Conservation (phyloP, 2,888 invertebrate genomes). For the Ophion ventricosus region DNA sequence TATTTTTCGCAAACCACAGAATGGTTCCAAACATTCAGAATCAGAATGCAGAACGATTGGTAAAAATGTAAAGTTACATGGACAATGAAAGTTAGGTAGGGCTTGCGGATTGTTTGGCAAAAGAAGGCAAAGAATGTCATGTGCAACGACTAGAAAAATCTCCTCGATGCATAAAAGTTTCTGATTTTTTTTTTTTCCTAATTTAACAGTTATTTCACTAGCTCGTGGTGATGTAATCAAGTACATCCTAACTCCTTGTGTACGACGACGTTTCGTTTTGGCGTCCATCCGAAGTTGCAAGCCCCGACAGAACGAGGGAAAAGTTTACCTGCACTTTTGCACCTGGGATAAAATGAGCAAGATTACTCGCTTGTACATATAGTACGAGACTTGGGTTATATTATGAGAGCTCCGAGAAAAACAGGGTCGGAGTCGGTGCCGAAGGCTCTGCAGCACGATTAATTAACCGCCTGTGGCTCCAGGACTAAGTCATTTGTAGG, state of each 20-base stretch:
- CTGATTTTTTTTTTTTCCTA: no score
- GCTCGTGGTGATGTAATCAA: no score
- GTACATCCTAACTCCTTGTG: neutral
- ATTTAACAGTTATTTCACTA: no score
- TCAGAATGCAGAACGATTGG: no score
- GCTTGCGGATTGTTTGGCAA: no score
- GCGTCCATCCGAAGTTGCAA: neutral
- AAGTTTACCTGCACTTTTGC: slow-evolving; percentile 1
- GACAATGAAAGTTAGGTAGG: no score
- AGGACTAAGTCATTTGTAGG: slow-evolving; percentile 67
- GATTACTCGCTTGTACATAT: neutral
- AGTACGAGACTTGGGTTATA: slow-evolving; percentile 27
- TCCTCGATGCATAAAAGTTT: no score
- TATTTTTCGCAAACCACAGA: no score
- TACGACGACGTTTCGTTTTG: neutral
- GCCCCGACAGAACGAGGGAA: slow-evolving; percentile 7
- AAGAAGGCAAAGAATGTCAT: no score
- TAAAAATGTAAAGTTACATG: no score
- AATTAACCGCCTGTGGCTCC: slow-evolving; percentile 75
- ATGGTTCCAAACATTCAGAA: no score
- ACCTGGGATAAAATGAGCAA: slow-evolving; percentile 9
- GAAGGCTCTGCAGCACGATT: slow-evolving; percentile 65
- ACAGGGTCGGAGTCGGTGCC: slow-evolving; percentile 25
- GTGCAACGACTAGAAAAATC: no score
- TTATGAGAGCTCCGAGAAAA: slow-evolving; percentile 36